Evolutionary conservation across 2,113 vertebrate genomes (phyloP).

Genomic region (Bubalus kerabau): DNA sequence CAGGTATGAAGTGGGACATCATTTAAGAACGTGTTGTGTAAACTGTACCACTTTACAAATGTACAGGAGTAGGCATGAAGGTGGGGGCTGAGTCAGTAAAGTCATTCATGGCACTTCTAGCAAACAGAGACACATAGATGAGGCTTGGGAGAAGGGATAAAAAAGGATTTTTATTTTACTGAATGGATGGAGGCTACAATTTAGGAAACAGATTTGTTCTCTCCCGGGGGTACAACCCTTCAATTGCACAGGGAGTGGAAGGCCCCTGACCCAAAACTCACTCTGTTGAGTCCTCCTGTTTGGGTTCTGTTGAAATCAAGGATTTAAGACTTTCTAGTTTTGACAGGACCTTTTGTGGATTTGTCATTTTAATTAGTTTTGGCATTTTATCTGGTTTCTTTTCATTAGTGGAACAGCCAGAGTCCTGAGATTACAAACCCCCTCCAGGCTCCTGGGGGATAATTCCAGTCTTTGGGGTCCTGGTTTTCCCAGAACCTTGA

Average conservation of each 20-base stretch:
- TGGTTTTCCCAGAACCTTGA: background rate
- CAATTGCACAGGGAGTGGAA: background rate
- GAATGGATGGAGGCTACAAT: background rate
- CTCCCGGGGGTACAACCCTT: background rate
- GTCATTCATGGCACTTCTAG: background rate
- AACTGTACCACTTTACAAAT: background rate
- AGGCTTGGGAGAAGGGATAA: background rate
- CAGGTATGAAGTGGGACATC: background rate
- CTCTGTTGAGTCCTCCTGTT: background rate
- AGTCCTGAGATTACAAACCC: slow-evolving; percentile 10
- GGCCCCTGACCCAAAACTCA: background rate
- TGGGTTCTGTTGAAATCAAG: slow-evolving; percentile 48
- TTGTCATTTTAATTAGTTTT: slow-evolving; percentile 65
- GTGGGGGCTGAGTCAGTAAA: background rate
- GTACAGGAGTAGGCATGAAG: background rate
- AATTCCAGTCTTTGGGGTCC: background rate
- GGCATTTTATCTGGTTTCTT: slow-evolving; percentile 70
- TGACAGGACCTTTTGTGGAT: slow-evolving; percentile 49
- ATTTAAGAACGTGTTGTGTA: background rate
- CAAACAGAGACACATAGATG: background rate
- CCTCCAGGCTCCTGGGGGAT: background rate
- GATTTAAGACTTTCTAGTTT: slow-evolving; percentile 55
- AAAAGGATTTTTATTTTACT: background rate
- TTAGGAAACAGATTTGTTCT: background rate
- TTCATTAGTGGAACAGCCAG: slow-evolving; percentile 61